Percentiles rank a stretch among this genome's conserved stretches.
phyloP scores from a whole-genome alignment of 2,888 invertebrate genomes.

The Endomychus coccineus region DNA sequence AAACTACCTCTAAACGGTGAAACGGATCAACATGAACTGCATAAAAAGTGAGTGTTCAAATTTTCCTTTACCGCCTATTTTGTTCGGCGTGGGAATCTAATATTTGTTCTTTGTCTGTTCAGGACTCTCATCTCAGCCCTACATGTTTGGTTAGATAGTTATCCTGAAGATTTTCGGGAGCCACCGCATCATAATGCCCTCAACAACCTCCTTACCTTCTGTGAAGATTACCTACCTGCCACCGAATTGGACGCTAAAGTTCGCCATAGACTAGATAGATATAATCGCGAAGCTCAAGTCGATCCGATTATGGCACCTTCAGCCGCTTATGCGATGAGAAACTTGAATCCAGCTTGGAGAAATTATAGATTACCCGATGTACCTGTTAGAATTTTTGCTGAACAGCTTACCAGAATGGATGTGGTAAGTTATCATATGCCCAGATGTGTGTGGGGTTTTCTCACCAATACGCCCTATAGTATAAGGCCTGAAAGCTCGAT shows the following conservation, averaged over 20 bases:
- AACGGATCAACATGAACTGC: constrained; percentile 58
- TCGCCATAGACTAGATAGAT: constrained; percentile 62
- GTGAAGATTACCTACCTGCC: constrained; percentile 70
- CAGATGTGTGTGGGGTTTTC: too few species aligned
- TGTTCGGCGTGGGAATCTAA: background rate
- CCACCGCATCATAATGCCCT: constrained; percentile 73
- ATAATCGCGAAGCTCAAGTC: constrained; percentile 55
- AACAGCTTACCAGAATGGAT: constrained; percentile 96
- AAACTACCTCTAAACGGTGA: constrained; percentile 47
- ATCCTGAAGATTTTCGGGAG: constrained; percentile 89
- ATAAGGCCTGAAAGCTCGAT: too few species aligned
- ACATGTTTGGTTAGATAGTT: constrained; percentile 96
- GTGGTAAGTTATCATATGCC: constrained; percentile 65
- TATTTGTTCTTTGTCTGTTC: constrained; percentile 27
- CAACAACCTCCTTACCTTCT: constrained; percentile 77
- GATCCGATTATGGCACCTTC: constrained; percentile 42
- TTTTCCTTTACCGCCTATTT: constrained; percentile 10
- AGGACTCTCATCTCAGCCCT: constrained; percentile 83
- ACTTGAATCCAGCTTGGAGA: constrained; percentile 35
- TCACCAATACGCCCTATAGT: too few species aligned
- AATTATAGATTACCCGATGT: constrained; percentile 76
- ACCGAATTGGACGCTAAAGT: constrained; percentile 79
- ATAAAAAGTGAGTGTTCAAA: constrained; percentile 51
- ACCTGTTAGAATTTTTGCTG: constrained; percentile 87
- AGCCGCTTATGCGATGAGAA: constrained; percentile 43